Percentiles rank a stretch among this genome's conserved stretches.
phyloP scores from a whole-genome alignment of 1,140 invertebrate species.

The Paraescarpia echinospica region DNA sequence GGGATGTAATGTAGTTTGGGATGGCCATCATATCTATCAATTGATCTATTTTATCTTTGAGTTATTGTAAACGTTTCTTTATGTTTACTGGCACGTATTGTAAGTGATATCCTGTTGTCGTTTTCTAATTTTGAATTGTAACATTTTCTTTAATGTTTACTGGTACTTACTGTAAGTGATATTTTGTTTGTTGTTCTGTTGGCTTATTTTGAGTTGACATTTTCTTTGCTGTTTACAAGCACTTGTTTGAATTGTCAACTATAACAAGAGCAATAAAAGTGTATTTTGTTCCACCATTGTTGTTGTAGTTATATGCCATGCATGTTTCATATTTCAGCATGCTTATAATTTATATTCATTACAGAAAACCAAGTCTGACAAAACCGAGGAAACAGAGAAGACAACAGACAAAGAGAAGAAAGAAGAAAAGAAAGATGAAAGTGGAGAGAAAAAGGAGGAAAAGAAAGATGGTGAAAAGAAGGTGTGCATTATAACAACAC shows the following conservation, averaged over 20 bases:
- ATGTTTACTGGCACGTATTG: too few relatives aligned
- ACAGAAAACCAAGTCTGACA: not conserved
- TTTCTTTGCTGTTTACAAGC: not conserved
- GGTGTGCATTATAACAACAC: not conserved
- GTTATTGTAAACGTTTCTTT: too few relatives aligned
- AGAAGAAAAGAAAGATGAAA: constrained; percentile 31
- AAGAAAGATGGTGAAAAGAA: not conserved
- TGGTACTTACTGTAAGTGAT: too few relatives aligned
- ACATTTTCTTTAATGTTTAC: not conserved
- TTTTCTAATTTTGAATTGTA: not conserved
- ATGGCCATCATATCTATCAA: not conserved
- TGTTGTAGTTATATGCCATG: not conserved
- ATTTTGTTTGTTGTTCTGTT: too few relatives aligned
- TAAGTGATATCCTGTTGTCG: not conserved
- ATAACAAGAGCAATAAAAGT: not conserved
- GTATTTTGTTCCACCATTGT: not conserved
- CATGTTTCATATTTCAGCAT: not conserved
- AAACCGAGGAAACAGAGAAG: not conserved
- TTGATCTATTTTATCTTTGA: not conserved
- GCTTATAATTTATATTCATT: not conserved
- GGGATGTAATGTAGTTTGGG: not conserved
- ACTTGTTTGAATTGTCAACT: not conserved
- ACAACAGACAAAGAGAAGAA: not conserved
- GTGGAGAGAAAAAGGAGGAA: constrained; percentile 33
- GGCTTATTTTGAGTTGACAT: too few relatives aligned